Base-by-base conservation (phyloP, 2,113 vertebrate species). In the Pseudopodoces humilis region DNA sequence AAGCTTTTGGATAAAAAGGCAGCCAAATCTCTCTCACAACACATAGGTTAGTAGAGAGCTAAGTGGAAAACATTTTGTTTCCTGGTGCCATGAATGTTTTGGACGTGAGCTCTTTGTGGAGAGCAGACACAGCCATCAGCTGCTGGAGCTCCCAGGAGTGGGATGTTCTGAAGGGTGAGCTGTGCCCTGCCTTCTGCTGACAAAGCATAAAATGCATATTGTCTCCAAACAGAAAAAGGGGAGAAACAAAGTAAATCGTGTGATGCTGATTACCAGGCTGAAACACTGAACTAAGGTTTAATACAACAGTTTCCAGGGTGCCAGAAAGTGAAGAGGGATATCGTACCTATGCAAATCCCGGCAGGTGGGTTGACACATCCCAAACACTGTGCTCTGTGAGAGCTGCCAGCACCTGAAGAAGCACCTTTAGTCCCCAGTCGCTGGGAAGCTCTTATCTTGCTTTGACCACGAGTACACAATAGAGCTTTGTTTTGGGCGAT, bases 321-420 rank as follows among this genome's bases (percentile, higher is more conserved):
- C 74, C 84, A 90, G 95, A 72, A 94, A 79, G 55, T 80, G 76
- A 95, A 88, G 79, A 74, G 47, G 46, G 53, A 59, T 79, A 95
- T 96, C 96, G 86, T 90, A 56, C 50, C 71, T 86, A 90, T 96
- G 92, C 86, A 96, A 94, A 97, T 96, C 84, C 49, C 0, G 2
- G 89, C 50, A 2, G 3, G 53, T 92, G 71, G 44, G 86, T 53
- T 94, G 90, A 82, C 81, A 85, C 53, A 46, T 62, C 80, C 64
- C 43, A 50, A 88, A 94, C 94, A 90, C 83, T 86, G 75, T 0
- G 1, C 78, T 86, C 78, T 94, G 83, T 83, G 62, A 86, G 80
- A 72, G 81, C 88, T 95, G 88, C 86, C 90, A 92, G 81, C 62
- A 69, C 90, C 90, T 58, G 81, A 88, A 93, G 95, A 95, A 91